These are phyloP conservation scores for Procambarus virginalis DNA, from an alignment of 1,140 invertebrate genomes.

Conservation along the genomic window DNA sequence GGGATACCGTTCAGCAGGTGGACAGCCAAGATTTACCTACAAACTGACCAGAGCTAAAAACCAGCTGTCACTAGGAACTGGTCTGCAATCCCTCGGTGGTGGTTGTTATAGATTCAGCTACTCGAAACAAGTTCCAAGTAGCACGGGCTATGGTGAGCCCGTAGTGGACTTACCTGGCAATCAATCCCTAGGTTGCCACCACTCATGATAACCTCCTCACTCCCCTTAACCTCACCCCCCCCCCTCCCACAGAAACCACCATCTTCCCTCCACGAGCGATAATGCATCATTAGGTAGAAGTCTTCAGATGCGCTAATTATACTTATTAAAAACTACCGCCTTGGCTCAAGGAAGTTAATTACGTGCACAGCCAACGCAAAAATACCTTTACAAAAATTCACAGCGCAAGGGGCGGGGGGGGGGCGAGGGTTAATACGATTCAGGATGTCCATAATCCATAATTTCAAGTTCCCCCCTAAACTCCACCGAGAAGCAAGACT, in stretches of 20 bases:
- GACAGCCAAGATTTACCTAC: too few relatives aligned
- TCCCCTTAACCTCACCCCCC: background rate
- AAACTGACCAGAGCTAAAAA: too few relatives aligned
- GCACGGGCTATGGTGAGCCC: too few relatives aligned
- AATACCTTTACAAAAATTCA: background rate
- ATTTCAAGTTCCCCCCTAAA: background rate
- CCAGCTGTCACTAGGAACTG: too few relatives aligned
- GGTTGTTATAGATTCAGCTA: too few relatives aligned
- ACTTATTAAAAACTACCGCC: background rate
- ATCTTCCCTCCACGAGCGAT: background rate
- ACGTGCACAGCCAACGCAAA: background rate
- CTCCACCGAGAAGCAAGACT: background rate
- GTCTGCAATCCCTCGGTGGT: too few relatives aligned
- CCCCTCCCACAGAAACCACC: background rate
- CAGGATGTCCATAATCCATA: background rate
- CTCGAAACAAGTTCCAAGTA: too few relatives aligned
- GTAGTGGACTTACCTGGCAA: too few relatives aligned
- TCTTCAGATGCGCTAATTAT: background rate
- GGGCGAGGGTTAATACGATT: background rate
- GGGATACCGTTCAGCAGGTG: too few relatives aligned
- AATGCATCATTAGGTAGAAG: background rate
- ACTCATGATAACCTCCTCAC: background rate
- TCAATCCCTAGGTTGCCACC: too few relatives aligned
- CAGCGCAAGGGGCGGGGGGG: background rate
- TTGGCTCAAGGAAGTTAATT: constrained; percentile 1